Evolutionary conservation across 2,797 vertebrate genomes (phyloP), one percentile per base, ranked within the genome.

Genomic region (Chloroceryle inda): DNA sequence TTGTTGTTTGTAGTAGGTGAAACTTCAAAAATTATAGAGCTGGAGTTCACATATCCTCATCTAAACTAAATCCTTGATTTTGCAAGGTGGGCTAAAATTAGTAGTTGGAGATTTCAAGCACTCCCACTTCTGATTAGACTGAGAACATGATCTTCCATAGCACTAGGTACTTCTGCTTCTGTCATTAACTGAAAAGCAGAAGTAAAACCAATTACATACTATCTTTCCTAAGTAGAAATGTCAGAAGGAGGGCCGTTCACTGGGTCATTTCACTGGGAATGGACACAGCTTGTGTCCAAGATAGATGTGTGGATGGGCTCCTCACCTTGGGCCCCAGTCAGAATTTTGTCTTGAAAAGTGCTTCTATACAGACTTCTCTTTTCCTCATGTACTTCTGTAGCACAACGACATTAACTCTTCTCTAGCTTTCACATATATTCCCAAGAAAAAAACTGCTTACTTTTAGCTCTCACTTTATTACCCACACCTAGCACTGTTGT

Each of bases 91-190:
- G 33, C 89, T 95, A 82, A 95, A 95, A 92, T 82, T 79, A 90
- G 83, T 13, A 73, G 40, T 45, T 66, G 71, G 77, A 77, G 77
- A 82, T 91, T 96, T 95, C 77, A 85, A 95, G 77, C 37, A 89
- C 80, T 94, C 89, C 80, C 74, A 91, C 71, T 95, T 88, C 77
- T 92, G 92, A 93, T 93, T 79, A 94, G 94, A 38, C 85, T 50
- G 61, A 88, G 77, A 92, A 85, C 69, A 64, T 1, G 4, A 85
- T 92, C 59, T 81, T 58, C 82, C 73, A 63, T 49, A 84, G 79
- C 85, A 66, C 74, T 13, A 92, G 69, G 56, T 85, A 66, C 76
- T 95, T 84, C 59, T 96, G 86, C 56, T 91, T 77, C 79, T 92
- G 83, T 84, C 88, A 82, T 86, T 89, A 95, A 69, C 83, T 64